phyloP scores from a whole-genome alignment of 2,888 invertebrate genomes.

The Oegoconia quadripuncta region DNA sequence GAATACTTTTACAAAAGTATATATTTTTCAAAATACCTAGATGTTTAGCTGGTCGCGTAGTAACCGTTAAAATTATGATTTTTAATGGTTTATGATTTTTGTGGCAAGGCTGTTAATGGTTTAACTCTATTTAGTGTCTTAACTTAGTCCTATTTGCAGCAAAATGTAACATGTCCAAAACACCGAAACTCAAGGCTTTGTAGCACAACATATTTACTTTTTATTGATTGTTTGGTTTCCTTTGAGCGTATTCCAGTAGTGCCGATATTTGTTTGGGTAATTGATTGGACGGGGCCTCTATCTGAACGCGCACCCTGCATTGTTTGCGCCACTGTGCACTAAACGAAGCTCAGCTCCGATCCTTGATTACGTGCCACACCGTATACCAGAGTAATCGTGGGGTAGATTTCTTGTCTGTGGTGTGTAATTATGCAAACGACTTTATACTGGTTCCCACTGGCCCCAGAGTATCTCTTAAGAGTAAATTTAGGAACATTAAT shows the following conservation, averaged over 20 bases:
- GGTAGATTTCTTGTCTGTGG: slow-evolving; percentile 21
- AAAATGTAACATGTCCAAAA: too few relatives aligned
- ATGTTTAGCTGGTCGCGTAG: too few relatives aligned
- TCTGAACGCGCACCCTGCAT: slow-evolving; percentile 2
- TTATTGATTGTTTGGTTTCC: not conserved
- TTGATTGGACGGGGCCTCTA: slow-evolving; percentile 7
- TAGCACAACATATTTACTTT: not conserved
- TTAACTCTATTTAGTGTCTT: too few relatives aligned
- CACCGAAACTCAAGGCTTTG: slow-evolving; percentile 26
- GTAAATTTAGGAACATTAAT: too few relatives aligned
- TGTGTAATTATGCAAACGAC: slow-evolving; percentile 30
- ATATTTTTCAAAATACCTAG: too few relatives aligned
- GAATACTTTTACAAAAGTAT: too few relatives aligned
- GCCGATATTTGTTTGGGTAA: slow-evolving; percentile 4
- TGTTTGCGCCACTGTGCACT: slow-evolving; percentile 22
- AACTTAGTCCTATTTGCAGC: too few relatives aligned
- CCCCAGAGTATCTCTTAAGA: not conserved
- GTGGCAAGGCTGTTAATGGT: too few relatives aligned
- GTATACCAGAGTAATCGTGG: slow-evolving; percentile 27
- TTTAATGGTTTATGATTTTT: too few relatives aligned
- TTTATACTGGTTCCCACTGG: not conserved
- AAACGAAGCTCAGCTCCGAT: slow-evolving; percentile 25
- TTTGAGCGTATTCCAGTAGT: not conserved
- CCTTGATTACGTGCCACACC: slow-evolving; percentile 32
- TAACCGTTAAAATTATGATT: too few relatives aligned